These are phyloP conservation scores for Lasioglossum vierecki DNA, from an alignment of 2,888 invertebrate species.

Conservation along the genomic window DNA sequence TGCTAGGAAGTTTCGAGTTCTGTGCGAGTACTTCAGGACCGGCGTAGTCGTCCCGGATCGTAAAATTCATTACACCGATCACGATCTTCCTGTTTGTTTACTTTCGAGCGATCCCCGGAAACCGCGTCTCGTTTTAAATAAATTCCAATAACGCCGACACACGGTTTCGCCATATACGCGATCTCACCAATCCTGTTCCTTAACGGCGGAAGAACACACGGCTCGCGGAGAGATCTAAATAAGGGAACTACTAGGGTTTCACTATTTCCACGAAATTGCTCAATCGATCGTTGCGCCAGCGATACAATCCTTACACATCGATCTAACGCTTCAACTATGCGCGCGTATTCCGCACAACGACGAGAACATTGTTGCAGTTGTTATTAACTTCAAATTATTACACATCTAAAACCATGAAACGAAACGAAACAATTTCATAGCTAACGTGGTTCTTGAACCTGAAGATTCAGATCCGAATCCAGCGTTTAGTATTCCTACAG, in stretches of 20 bases:
- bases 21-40: not conserved
- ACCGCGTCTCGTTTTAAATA: constrained; percentile 37
- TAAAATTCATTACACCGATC: not conserved
- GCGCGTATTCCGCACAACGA: not conserved
- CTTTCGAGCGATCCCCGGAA: constrained; percentile 25
- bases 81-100: constrained; percentile 18
- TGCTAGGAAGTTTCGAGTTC: not conserved
- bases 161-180: constrained; percentile 33
- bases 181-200: constrained; percentile 34
- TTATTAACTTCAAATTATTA: not conserved
- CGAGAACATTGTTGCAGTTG: constrained; percentile 5
- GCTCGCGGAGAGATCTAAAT: constrained; percentile 43
- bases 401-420: no score
- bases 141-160: constrained; percentile 32
- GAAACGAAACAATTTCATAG: no score
- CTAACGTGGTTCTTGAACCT: no score
- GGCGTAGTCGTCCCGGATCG: not conserved
- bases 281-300: constrained; percentile 37
- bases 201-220: constrained; percentile 52
- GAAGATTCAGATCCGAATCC: no score
- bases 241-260: constrained; percentile 47
- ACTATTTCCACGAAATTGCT: constrained; percentile 61
- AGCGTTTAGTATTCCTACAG: no score
- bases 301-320: constrained; percentile 8
- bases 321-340: not conserved